These are phyloP conservation scores for Galerucella nymphaeae DNA, from an alignment of 2,888 invertebrate genomes.

Conservation along the genomic window DNA sequence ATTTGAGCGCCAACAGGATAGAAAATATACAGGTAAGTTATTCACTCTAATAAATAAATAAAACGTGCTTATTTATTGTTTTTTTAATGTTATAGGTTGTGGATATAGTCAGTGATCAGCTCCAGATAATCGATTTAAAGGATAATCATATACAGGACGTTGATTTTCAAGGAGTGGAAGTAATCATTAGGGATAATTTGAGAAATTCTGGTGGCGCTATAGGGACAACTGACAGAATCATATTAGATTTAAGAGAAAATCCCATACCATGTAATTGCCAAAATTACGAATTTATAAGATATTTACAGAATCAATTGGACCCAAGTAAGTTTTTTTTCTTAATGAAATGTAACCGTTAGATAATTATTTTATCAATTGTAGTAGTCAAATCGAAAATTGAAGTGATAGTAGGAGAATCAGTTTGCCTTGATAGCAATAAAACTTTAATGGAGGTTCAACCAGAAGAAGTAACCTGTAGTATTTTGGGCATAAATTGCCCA, in stretches of 20 bases:
- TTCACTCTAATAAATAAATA: no score
- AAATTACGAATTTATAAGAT: slow-evolving; percentile 68
- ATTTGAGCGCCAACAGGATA: slow-evolving; percentile 40
- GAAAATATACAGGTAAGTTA: slow-evolving; percentile 3
- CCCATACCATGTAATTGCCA: slow-evolving; percentile 74
- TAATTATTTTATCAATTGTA: neutral
- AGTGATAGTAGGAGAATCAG: slow-evolving; percentile 43
- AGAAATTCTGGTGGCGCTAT: neutral
- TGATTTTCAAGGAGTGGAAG: slow-evolving; percentile 19
- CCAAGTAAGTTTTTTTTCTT: slow-evolving; percentile 46
- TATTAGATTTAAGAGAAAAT: slow-evolving; percentile 69
- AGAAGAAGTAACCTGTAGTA: slow-evolving; percentile 65
- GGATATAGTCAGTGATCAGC: slow-evolving; percentile 41
- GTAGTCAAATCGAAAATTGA: slow-evolving; percentile 17
- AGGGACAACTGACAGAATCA: slow-evolving; percentile 50
- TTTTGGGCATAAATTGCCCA: slow-evolving; percentile 65
- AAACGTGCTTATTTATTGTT: no score
- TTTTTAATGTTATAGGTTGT: neutral
- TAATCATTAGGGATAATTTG: slow-evolving; percentile 20
- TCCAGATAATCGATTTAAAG: slow-evolving; percentile 75
- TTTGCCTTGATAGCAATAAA: slow-evolving; percentile 20
- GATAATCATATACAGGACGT: slow-evolving; percentile 35
- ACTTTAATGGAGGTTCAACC: slow-evolving; percentile 62
- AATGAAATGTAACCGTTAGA: no score
- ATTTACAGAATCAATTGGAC: slow-evolving; percentile 64